Evolutionary conservation across 2,888 invertebrate genomes (phyloP), one percentile per base, ranked within the genome.

Genomic region (Yponomeuta plumbellus): DNA sequence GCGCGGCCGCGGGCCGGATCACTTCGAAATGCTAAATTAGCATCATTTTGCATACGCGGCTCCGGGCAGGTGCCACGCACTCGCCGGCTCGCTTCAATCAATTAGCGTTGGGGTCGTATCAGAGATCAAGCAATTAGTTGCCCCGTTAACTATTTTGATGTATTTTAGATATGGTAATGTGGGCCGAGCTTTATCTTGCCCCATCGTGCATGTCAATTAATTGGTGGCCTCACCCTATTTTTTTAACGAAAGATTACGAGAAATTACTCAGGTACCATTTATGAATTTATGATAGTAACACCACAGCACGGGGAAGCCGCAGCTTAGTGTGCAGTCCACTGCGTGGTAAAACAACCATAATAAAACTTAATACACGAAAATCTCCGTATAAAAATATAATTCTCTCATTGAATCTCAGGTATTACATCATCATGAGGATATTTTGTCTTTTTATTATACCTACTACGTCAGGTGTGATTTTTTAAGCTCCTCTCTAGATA

Each of bases 161-260:
- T 20, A 21, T 44, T 40, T 44, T 44, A 63, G 63, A 63, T 63
- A 63, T 63, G 63, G 21, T 63, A 63, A 63, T 63, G 63, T 44
- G 39, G 34, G 21, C 5, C 23, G 20, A 34, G 26, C 62, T 20
- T 11, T 62, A 62, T 39, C 34, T 34, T 5, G 13, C n/a, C 26
- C 11, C 39, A 62, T 62, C 59, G 59, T 23, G 34, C 8, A 62
- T 62, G 62, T 62, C 39, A 62, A n/a, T 34, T 17, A 23, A 26
- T 26, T 23, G 34, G 26, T 58, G 21, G 21, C 11, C 11, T 20
- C 11, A 11, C 21, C 20, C 58, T 21, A 59, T 11, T 59, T 21
- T 1, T 11, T 11, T 11, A 2, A 23, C 6, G 59, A 2, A 34
- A 34, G 34, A 8, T 8, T 34, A 34, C 34, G 34, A 8, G 8